These are phyloP conservation scores for Hydrotaea cyrtoneurina DNA, from an alignment of 2,888 invertebrate species.

Conservation along the genomic window DNA sequence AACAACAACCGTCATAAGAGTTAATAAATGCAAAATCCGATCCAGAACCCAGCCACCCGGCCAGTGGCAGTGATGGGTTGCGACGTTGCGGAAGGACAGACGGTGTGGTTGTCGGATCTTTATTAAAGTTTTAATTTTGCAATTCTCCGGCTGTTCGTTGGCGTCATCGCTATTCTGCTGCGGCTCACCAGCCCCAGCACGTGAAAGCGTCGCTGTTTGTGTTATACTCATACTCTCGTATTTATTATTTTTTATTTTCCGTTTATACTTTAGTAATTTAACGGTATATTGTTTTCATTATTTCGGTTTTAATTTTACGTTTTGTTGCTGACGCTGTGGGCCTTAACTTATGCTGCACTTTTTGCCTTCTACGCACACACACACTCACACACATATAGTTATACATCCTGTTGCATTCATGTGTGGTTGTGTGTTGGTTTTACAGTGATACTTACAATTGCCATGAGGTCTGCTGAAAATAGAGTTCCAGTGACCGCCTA, in stretches of 20 bases:
- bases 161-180: not conserved
- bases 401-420: not conserved
- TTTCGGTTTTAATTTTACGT: slow-evolving; percentile 63
- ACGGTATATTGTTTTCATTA: slow-evolving; percentile 67
- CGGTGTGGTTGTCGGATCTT: slow-evolving; percentile 18
- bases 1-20: slow-evolving; percentile 35
- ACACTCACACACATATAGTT: slow-evolving; percentile 31
- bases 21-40: slow-evolving; percentile 45
- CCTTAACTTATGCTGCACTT: slow-evolving; percentile 62
- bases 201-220: no score
- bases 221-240: not conserved
- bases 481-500: no score
- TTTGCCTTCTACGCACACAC: slow-evolving; percentile 14
- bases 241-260: slow-evolving; percentile 51
- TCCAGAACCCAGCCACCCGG: not conserved
- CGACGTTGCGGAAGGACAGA: not conserved
- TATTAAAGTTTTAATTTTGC: slow-evolving; percentile 63
- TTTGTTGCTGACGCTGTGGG: slow-evolving; percentile 30
- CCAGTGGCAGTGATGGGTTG: not conserved
- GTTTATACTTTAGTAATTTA: slow-evolving; percentile 65
- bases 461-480: no score
- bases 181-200: no score
- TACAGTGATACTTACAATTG: no score
- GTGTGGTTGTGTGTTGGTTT: not conserved
- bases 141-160: not conserved